Percentiles rank a stretch among this genome's conserved stretches.
phyloP scores from a whole-genome alignment of 1,140 invertebrate genomes.

The Ceratina calcarata region DNA sequence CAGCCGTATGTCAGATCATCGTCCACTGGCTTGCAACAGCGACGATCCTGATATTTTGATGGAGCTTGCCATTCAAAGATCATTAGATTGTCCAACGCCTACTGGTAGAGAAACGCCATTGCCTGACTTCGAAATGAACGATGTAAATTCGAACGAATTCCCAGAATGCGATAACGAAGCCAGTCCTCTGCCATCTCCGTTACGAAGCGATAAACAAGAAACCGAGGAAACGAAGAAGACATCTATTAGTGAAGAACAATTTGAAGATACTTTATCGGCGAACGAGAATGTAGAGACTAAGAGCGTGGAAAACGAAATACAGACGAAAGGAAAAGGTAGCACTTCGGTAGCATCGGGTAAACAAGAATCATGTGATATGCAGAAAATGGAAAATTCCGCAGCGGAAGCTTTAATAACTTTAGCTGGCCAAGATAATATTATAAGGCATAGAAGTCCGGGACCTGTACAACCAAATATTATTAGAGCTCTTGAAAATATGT shows the following conservation, averaged over 20 bases:
- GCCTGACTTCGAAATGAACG: constrained; percentile 65
- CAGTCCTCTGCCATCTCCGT: constrained; percentile 28
- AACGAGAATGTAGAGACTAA: constrained; percentile 23
- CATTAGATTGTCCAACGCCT: constrained; percentile 74
- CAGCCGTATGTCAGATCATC: constrained; percentile 64
- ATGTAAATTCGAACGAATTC: constrained; percentile 67
- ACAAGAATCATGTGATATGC: constrained; percentile 70
- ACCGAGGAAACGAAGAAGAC: constrained; percentile 28
- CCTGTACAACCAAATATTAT: constrained; percentile 74
- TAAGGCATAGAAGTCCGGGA: constrained; percentile 73
- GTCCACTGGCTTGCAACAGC: constrained; percentile 72
- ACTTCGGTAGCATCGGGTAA: constrained; percentile 37
- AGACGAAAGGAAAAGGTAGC: constrained; percentile 7
- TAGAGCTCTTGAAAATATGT: constrained; percentile 73
- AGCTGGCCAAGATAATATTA: constrained; percentile 76
- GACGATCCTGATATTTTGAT: constrained; percentile 75
- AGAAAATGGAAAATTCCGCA: constrained; percentile 78
- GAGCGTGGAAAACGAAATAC: constrained; percentile 28
- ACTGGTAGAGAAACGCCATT: constrained; percentile 72
- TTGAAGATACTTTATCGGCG: constrained; percentile 13
- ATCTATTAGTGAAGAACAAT: constrained; percentile 37
- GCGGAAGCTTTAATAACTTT: constrained; percentile 81
- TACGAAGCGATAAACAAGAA: constrained; percentile 42
- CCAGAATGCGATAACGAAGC: constrained; percentile 71
- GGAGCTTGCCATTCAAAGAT: constrained; percentile 74